phyloP scores from a whole-genome alignment of 2,113 vertebrate species.

The Anarhynchus alexandrinus region DNA sequence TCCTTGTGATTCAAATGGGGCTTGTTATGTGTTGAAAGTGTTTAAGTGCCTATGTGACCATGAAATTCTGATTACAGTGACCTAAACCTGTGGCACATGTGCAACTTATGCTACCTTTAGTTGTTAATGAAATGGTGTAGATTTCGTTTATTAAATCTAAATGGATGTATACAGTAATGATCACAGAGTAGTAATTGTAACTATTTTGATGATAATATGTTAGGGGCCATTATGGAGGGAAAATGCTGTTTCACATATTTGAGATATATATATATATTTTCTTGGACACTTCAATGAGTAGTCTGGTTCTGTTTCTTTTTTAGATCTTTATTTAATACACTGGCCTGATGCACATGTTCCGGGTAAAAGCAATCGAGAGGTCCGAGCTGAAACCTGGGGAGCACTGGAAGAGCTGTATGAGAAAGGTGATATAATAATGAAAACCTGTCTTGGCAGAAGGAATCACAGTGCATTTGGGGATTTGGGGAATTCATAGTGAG shows the following conservation, averaged over 20 bases:
- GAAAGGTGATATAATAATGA: conserved; percentile 48
- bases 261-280: neutral
- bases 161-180: neutral
- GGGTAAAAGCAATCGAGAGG: conserved; percentile 68
- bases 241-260: neutral
- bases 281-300: neutral
- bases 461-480: neutral
- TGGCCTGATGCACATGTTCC: conserved; percentile 69
- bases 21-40: neutral
- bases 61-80: neutral
- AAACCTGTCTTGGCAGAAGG: neutral
- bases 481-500: neutral
- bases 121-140: neutral
- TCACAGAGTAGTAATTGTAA: neutral
- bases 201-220: neutral
- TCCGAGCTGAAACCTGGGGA: conserved; percentile 77
- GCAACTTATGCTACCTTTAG: neutral
- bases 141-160: neutral
- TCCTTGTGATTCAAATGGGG: neutral
- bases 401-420: conserved; percentile 75
- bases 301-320: conserved; percentile 25
- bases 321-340: conserved; percentile 84
- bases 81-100: neutral
- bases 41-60: neutral
- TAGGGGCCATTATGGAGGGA: neutral